A percentile compares a stretch with the other conserved stretches of the same genome.
Conservation (phyloP, 2,113 vertebrate species). For the Lethenteron camtschaticum region DNA sequence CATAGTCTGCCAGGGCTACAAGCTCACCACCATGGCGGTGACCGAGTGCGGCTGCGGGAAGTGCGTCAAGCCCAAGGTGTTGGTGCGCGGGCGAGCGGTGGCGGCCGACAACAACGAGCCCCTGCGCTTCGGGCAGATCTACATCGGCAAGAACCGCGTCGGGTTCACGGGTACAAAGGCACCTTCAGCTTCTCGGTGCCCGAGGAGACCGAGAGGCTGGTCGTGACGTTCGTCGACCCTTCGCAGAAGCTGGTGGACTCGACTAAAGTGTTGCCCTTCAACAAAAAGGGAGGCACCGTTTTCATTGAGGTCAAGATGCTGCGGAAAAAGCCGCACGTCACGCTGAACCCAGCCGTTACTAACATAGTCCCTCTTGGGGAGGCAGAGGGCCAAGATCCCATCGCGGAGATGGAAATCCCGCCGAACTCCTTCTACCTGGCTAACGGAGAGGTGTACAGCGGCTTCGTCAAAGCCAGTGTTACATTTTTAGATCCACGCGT, state of each 20-base stretch:
- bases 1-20: slow-evolving; percentile 35
- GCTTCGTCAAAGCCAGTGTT: slow-evolving; percentile 57
- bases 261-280: slow-evolving; percentile 60
- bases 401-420: slow-evolving; percentile 57
- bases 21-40: slow-evolving; percentile 48
- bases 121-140: slow-evolving; percentile 60
- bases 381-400: slow-evolving; percentile 24
- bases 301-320: slow-evolving; percentile 71
- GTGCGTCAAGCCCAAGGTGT: slow-evolving; percentile 34
- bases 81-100: slow-evolving; percentile 50
- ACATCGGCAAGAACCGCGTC: slow-evolving; percentile 34
- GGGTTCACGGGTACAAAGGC: slow-evolving; percentile 67
- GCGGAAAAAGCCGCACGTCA: slow-evolving; percentile 38
- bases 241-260: slow-evolving; percentile 42
- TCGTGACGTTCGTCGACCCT: slow-evolving; percentile 55
- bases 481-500: slow-evolving; percentile 83
- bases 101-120: slow-evolving; percentile 52
- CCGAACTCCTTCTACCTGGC: slow-evolving; percentile 37
- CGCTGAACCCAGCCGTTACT: slow-evolving; percentile 31
- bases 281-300: slow-evolving; percentile 45
- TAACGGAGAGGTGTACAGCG: slow-evolving; percentile 40
- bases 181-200: slow-evolving; percentile 63
- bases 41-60: slow-evolving; percentile 49
- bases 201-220: slow-evolving; percentile 36
- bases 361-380: slow-evolving; percentile 48